phyloP scores from a whole-genome alignment of 1,140 invertebrate species.

The Drosophila lacertosa region DNA sequence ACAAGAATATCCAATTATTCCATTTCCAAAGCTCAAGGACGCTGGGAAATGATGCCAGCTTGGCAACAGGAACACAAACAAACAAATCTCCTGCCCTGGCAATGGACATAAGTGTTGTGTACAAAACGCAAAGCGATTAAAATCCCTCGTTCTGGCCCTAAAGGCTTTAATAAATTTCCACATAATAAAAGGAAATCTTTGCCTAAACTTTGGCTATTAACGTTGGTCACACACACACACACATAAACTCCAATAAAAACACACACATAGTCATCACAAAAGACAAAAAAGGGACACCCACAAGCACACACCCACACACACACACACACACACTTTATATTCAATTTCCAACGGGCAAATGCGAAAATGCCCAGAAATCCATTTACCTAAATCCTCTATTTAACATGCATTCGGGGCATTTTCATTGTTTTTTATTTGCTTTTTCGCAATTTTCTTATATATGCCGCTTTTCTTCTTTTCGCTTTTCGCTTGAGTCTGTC shows the following conservation, averaged over 20 bases:
- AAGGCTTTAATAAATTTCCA: constrained; percentile 78
- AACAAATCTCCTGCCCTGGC: background rate
- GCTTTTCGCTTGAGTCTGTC: constrained; percentile 45
- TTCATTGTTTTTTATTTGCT: constrained; percentile 75
- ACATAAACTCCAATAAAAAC: constrained; percentile 45
- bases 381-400: constrained; percentile 82
- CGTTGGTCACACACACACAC: constrained; percentile 46
- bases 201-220: constrained; percentile 74
- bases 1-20: constrained; percentile 81
- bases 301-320: constrained; percentile 6
- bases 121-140: constrained; percentile 64
- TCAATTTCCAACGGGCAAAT: constrained; percentile 76
- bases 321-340: constrained; percentile 60
- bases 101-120: constrained; percentile 32
- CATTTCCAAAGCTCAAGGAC: constrained; percentile 47
- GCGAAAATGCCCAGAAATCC: constrained; percentile 81
- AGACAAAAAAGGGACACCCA: constrained; percentile 30
- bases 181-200: constrained; percentile 81
- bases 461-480: constrained; percentile 2
- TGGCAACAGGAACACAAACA: constrained; percentile 14
- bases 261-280: constrained; percentile 32
- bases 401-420: constrained; percentile 81
- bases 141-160: constrained; percentile 55
- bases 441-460: constrained; percentile 40
- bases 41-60: constrained; percentile 32